phyloP scores from a whole-genome alignment of 2,888 invertebrate genomes.

The Spisula solida region DNA sequence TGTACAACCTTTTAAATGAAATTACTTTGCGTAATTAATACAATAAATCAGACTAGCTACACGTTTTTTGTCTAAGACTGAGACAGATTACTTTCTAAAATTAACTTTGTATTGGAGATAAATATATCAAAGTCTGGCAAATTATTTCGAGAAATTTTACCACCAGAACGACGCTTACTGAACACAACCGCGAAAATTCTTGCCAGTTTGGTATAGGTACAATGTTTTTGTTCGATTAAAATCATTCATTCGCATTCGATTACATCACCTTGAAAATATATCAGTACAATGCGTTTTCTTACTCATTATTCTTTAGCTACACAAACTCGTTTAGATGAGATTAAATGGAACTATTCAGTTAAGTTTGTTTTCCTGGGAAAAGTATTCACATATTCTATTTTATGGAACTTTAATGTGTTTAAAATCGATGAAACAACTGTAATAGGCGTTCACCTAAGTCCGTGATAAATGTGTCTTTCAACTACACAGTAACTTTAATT shows the following conservation, averaged over 20 bases:
- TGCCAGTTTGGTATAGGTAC: not conserved
- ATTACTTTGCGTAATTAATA: not conserved
- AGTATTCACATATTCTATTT: not conserved
- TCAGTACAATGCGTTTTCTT: not conserved
- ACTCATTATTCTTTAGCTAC: not conserved
- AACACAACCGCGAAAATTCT: not conserved
- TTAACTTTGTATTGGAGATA: not conserved
- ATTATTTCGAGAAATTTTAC: not conserved
- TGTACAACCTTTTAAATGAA: not conserved
- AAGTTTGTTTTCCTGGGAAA: not conserved
- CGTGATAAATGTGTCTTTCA: not conserved
- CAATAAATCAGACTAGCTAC: slow-evolving; percentile 4
- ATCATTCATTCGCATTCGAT: not conserved
- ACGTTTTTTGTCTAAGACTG: not conserved
- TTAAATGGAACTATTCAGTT: not conserved
- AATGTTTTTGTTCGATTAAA: not conserved
- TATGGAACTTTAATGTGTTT: not conserved
- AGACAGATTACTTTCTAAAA: not conserved
- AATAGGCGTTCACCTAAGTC: not conserved
- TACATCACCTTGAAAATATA: not conserved
- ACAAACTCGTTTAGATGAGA: not conserved
- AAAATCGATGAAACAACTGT: slow-evolving; percentile 2
- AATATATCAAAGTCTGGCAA: slow-evolving; percentile 3
- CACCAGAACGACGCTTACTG: not conserved
- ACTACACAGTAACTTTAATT: not conserved